Conservation (phyloP, 1,140 invertebrate genomes). For the Chlorops oryzae region DNA sequence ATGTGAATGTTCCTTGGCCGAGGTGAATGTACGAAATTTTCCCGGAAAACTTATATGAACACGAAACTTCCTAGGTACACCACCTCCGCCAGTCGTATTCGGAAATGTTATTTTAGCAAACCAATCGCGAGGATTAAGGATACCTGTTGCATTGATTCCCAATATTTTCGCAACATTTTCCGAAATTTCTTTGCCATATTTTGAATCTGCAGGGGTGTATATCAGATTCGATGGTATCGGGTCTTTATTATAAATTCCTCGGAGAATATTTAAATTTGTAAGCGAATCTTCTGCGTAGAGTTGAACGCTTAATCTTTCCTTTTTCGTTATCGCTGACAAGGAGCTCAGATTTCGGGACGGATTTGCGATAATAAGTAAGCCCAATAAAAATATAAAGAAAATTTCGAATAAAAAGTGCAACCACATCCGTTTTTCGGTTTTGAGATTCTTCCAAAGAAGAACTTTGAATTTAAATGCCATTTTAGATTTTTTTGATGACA, state of each 20-base stretch:
- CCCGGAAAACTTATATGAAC: slow-evolving; percentile 7
- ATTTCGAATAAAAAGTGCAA: neutral
- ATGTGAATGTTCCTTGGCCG: neutral
- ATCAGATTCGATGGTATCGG: too few species aligned
- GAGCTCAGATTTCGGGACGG: too few species aligned
- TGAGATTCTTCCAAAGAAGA: slow-evolving; percentile 6
- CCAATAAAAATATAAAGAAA: neutral
- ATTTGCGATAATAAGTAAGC: neutral
- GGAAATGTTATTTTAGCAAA: too few species aligned
- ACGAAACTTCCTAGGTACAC: too few species aligned
- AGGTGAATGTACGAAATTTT: slow-evolving; percentile 10
- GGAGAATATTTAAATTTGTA: too few species aligned
- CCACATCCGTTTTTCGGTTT: neutral
- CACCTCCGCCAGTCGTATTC: too few species aligned
- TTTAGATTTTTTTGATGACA: neutral
- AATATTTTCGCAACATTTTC: neutral
- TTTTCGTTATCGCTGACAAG: too few species aligned
- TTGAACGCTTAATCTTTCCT: too few species aligned
- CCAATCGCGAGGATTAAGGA: too few species aligned
- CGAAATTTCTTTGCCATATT: neutral
- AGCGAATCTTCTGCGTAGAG: too few species aligned
- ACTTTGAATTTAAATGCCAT: neutral
- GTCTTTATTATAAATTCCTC: too few species aligned
- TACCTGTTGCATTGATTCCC: neutral
- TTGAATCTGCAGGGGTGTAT: neutral